phyloP scores from a whole-genome alignment of 2,888 invertebrate genomes.

The Rotaria magnacalcarata region DNA sequence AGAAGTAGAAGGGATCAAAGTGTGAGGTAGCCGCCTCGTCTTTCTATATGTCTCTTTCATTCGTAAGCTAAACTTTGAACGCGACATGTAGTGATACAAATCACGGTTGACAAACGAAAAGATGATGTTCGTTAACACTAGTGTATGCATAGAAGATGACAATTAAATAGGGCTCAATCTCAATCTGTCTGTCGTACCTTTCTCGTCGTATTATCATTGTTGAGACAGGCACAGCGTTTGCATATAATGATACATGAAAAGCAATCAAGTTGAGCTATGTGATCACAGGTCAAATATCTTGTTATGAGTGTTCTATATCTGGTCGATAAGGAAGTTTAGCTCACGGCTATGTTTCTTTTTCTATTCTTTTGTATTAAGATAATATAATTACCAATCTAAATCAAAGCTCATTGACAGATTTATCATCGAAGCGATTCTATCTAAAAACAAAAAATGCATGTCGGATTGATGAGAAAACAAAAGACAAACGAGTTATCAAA shows the following conservation, averaged over 20 bases:
- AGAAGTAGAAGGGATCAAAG: not conserved
- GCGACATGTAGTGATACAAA: not conserved
- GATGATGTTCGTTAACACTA: slow-evolving; percentile 11
- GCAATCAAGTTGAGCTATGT: not conserved
- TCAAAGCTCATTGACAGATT: not conserved
- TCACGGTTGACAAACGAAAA: slow-evolving; percentile 22
- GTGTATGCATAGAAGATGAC: slow-evolving; percentile 22
- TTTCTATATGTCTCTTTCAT: not conserved
- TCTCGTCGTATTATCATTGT: not conserved
- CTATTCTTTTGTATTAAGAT: not conserved
- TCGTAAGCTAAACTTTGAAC: not conserved
- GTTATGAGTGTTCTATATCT: not conserved
- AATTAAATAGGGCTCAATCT: slow-evolving; percentile 22
- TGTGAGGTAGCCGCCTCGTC: not conserved
- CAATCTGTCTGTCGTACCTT: slow-evolving; percentile 7
- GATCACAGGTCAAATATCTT: not conserved
- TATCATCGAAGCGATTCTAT: not conserved
- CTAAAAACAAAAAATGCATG: not conserved
- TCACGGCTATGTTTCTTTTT: not conserved
- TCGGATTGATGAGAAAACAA: too few species aligned
- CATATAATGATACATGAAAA: slow-evolving; percentile 7
- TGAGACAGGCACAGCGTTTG: not conserved
- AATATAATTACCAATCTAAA: not conserved
- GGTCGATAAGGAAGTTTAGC: not conserved
- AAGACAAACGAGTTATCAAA: too few species aligned